Percentiles rank a stretch among this genome's conserved stretches.
Evolutionary conservation across 2,888 invertebrate genomes (phyloP).

Genomic region (Acanthosepion pharaonis): DNA sequence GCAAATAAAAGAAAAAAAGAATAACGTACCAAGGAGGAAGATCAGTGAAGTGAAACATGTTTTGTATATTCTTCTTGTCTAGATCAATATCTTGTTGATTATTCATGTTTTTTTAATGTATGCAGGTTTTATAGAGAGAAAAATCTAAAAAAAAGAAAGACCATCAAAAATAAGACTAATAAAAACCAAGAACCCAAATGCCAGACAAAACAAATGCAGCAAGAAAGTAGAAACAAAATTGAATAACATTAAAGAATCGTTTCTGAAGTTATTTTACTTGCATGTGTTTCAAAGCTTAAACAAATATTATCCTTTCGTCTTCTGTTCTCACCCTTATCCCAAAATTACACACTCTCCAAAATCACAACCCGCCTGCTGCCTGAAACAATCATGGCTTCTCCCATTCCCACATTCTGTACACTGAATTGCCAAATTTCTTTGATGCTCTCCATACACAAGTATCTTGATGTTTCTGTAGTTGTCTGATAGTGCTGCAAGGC

Average conservation of each 20-base stretch:
- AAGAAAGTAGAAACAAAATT: not conserved
- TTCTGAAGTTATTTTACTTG: conserved; percentile 33
- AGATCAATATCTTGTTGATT: not conserved
- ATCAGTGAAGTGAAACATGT: conserved; percentile 2
- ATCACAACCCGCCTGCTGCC: not conserved
- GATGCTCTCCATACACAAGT: not conserved
- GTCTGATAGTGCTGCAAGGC: not conserved
- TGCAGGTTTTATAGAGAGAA: not conserved
- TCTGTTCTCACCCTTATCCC: not conserved
- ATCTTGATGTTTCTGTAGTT: not conserved
- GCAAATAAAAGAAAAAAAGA: not conserved
- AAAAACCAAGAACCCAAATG: not conserved
- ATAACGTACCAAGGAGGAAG: not conserved
- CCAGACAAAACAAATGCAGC: not conserved
- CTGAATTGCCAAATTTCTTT: not conserved
- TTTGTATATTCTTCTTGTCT: not conserved
- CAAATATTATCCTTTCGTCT: not conserved
- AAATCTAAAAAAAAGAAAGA: not conserved
- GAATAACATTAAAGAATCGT: not conserved
- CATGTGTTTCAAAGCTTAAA: conserved; percentile 12
- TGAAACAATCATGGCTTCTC: not conserved
- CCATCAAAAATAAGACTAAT: not conserved
- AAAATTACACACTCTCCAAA: not conserved
- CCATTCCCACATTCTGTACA: not conserved
- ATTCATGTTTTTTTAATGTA: not conserved